Evolutionary conservation across 2,113 vertebrate genomes (phyloP).

Genomic region (Emydura subglobosa): DNA sequence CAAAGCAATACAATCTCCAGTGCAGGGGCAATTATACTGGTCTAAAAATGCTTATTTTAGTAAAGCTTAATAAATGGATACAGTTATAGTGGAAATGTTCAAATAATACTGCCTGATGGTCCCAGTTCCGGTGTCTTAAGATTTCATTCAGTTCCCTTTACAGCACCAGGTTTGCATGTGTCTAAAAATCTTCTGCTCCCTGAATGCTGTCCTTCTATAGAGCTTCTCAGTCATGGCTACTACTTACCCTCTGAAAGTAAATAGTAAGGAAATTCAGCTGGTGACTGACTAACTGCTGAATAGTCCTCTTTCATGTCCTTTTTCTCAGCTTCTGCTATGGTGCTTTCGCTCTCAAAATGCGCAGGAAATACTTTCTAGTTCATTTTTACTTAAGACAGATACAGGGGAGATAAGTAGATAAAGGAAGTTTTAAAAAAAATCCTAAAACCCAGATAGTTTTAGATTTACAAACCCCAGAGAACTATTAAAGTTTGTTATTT

Average conservation of each 20-base stretch:
- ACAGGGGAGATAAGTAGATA: neutral
- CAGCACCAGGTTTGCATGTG: constrained; percentile 32
- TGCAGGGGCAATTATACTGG: neutral
- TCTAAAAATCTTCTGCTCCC: constrained; percentile 46
- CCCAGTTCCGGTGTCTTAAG: constrained; percentile 30
- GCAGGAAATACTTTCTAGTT: neutral
- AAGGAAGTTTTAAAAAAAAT: neutral
- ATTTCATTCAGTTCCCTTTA: constrained; percentile 52
- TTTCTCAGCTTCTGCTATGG: constrained; percentile 37
- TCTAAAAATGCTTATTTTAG: constrained; percentile 59
- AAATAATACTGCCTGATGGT: constrained; percentile 33
- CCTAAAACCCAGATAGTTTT: neutral
- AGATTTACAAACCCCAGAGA: neutral
- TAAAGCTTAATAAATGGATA: constrained; percentile 60
- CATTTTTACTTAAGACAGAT: constrained; percentile 6
- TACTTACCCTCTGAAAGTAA: neutral
- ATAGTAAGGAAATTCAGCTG: constrained; percentile 46
- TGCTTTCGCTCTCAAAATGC: neutral
- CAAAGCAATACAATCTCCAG: constrained; percentile 47
- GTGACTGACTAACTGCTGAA: constrained; percentile 46
- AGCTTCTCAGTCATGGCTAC: constrained; percentile 10
- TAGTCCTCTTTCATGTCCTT: constrained; percentile 11
- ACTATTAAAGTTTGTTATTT: neutral
- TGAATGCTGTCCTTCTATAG: constrained; percentile 64
- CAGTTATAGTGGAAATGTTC: constrained; percentile 56